Base-by-base conservation (phyloP, 2,113 vertebrate genomes). In the Campylomormyrus tamandua region DNA sequence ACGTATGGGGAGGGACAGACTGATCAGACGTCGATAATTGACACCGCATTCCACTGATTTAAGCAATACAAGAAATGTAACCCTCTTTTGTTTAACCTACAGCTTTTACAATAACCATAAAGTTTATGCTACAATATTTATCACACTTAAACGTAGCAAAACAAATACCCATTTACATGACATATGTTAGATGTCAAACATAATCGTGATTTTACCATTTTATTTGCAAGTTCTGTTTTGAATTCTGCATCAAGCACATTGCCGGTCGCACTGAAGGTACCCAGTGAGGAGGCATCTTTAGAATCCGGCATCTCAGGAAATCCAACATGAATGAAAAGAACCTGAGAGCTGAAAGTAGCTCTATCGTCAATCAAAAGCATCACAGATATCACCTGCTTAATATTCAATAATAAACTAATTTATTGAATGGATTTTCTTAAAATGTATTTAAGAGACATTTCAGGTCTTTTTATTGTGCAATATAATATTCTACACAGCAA, bases 331-430 rank as follows among this genome's bases (percentile, higher is more conserved):
- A 50, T 85, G 11, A 85, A 50, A 83, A 85, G 10, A 85, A 50
- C 42, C 83, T 85, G 83, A 21, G 24, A 24, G 31, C 35, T 77
- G 35, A 39, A 70, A 27, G 10, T 74, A 74, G 1, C 85, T 52
- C 7, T 17, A 52, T n/a, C 48, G n/a, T 85, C 10, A n/a, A 31
- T 49, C 83, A 87, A 39, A 56, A 87, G 21, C 85, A 24, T 48
- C 83, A 35, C 50, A 87, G 13, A 48, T n/a, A 86, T 17, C 27
- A 24, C 49, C 31, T 31, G 27, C 50, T 56, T 52, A 58, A 46
- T 42, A 66, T 66, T 50, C 10, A 45, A 19, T 56, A 39, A 31
- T 62, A 66, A 87, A 21, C 52, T 56, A 96, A 88, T 93, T 52
- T 88, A 94, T n/a, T 56, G 39, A 35, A 24, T 58, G 5, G 50